phyloP scores from a whole-genome alignment of 2,113 vertebrate genomes.

The Prolemur simus region DNA sequence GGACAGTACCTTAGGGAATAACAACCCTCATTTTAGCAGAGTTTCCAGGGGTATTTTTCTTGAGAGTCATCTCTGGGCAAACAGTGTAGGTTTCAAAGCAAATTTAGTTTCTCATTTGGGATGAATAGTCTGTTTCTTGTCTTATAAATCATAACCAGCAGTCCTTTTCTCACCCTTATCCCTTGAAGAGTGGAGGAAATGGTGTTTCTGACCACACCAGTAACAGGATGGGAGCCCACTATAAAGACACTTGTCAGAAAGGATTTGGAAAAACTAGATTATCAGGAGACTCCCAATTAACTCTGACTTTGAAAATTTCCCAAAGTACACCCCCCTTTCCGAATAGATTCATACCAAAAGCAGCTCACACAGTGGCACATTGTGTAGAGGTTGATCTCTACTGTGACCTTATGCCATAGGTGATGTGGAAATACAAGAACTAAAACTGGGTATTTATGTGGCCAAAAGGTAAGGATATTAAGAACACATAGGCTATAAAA shows the following conservation, averaged over 20 bases:
- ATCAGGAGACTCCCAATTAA: neutral
- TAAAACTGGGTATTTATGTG: neutral
- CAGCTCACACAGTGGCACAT: conserved; percentile 32
- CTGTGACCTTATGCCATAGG: neutral
- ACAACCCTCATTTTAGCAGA: neutral
- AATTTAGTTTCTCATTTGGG: conserved; percentile 38
- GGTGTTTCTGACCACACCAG: conserved; percentile 8
- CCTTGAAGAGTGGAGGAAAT: neutral
- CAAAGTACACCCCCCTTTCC: neutral
- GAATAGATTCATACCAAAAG: conserved; percentile 15
- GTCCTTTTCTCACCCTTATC: neutral
- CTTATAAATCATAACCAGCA: neutral
- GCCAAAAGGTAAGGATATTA: neutral
- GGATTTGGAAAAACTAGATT: neutral
- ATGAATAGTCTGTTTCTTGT: conserved; percentile 46
- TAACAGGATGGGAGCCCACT: neutral
- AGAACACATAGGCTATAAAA: neutral
- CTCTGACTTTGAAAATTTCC: conserved; percentile 53
- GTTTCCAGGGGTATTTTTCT: neutral
- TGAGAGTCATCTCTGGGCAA: neutral
- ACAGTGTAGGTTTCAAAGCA: conserved; percentile 16
- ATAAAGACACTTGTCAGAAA: neutral
- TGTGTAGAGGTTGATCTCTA: conserved; percentile 13
- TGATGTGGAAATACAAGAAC: neutral
- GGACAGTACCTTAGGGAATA: neutral